A percentile compares a stretch with the other conserved stretches of the same genome.
Evolutionary conservation across 2,113 vertebrate species (phyloP).

Genomic region (Forbesichthys agassizii): DNA sequence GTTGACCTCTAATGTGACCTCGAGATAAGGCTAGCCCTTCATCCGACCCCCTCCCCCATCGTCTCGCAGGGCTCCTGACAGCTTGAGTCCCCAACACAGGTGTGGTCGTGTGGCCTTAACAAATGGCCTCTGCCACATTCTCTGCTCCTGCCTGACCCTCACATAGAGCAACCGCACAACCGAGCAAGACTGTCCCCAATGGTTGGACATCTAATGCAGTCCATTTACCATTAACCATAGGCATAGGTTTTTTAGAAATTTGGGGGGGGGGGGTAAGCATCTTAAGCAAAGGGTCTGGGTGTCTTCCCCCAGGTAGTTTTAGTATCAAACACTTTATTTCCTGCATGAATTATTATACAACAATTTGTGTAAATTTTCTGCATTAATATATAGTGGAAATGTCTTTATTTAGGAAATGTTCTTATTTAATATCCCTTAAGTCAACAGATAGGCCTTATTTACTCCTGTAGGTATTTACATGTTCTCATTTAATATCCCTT

Average conservation of each 20-base stretch:
- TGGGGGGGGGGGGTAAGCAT: neutral
- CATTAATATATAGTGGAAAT: too few species aligned
- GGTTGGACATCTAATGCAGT: too few species aligned
- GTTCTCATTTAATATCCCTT: neutral
- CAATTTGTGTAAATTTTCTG: too few species aligned
- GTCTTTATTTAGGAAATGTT: neutral
- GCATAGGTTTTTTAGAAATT: too few species aligned
- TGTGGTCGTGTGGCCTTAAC: constrained; percentile 31
- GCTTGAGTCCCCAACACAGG: constrained; percentile 39
- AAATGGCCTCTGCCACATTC: constrained; percentile 24
- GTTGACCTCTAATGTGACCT: constrained; percentile 38
- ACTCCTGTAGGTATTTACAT: neutral
- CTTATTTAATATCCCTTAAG: neutral
- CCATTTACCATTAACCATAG: too few species aligned
- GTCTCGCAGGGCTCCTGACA: constrained; percentile 34
- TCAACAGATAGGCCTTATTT: neutral
- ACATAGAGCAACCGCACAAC: neutral
- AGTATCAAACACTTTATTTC: too few species aligned
- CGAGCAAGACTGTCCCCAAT: neutral
- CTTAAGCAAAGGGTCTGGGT: too few species aligned
- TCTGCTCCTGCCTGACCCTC: neutral
- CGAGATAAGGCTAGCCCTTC: constrained; percentile 25
- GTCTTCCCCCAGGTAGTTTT: too few species aligned
- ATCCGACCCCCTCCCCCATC: constrained; percentile 17
- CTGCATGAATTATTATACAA: too few species aligned